Evolutionary conservation across 2,113 vertebrate genomes (phyloP), one percentile per base, ranked within the genome.

Genomic region (Microtus pennsylvanicus): DNA sequence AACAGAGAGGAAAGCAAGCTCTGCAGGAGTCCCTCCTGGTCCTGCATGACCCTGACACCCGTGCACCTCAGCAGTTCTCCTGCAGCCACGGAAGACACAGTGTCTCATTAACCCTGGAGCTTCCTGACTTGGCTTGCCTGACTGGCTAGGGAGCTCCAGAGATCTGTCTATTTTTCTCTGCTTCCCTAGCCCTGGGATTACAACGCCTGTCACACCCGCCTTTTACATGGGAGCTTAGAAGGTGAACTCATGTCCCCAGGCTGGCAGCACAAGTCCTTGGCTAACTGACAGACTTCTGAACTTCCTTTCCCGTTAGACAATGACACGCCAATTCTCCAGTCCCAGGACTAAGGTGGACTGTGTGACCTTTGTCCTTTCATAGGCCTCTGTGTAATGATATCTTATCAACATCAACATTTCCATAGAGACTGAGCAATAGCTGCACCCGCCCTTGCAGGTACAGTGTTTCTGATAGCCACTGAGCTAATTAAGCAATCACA

Each of bases 11-110:
- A 28, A 7, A 5, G 11, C 0, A 7, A 1, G 38, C 19, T 38
- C 33, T 42, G 7, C 21, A 7, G 4, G 42, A 0, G 1, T 61
- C 24, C 19, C 6, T 1, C 19, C 13, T 21, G 4, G 28, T 12
- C 50, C 17, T 8, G 2, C 0, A 38, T 42, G 61, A 50, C 13
- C 19, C 3, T 1, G 30, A 26, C 38, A n/a, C 24, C 0, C 13
- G 10, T n/a, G 78, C 5, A 13, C 30, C 47, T 22, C 4, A 30
- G 70, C 11, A 24, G 42, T 35, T 24, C 7, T 5, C n/a, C 11
- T 70, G 28, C 10, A 35, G 50, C 16, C 24, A 45, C 0, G 45
- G 17, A 72, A 4, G 50, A 17, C 5, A 9, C 3, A 4, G 11
- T 22, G 28, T 72, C 26, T 86, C 61, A 85, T 45, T 65, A 65